Conservation (phyloP, 2,113 vertebrate genomes). For the Bucco capensis region DNA sequence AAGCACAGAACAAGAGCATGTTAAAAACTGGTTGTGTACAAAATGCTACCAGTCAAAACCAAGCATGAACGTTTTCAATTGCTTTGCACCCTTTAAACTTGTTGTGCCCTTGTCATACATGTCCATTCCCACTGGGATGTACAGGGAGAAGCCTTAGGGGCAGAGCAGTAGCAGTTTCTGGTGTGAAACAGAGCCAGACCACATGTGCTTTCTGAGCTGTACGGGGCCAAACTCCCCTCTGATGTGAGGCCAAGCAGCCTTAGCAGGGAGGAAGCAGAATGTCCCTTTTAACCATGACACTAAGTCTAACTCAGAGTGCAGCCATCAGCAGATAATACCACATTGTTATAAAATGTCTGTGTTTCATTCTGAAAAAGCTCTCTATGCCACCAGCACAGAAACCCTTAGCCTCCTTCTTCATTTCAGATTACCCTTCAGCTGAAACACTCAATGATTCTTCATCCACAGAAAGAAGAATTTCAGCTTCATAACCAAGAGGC, state of each 20-base stretch:
- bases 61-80: neutral
- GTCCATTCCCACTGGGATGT: neutral
- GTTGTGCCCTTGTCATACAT: neutral
- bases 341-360: neutral
- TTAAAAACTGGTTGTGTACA: neutral
- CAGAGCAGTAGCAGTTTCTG: neutral
- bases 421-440: neutral
- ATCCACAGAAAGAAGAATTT: neutral
- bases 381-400: neutral
- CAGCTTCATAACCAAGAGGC: neutral
- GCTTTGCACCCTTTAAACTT: neutral
- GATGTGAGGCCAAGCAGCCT: neutral
- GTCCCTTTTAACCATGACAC: neutral
- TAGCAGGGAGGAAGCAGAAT: neutral
- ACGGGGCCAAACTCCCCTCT: accelerated
- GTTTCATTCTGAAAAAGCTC: neutral
- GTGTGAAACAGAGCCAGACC: neutral
- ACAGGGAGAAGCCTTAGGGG: neutral
- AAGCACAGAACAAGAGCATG: neutral
- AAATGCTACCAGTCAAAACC: neutral
- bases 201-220: neutral
- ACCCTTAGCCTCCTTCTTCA: neutral
- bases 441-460: neutral
- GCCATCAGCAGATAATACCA: accelerated
- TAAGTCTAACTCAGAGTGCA: neutral